phyloP scores from a whole-genome alignment of 2,797 vertebrate species.

The Rachycentron canadum region DNA sequence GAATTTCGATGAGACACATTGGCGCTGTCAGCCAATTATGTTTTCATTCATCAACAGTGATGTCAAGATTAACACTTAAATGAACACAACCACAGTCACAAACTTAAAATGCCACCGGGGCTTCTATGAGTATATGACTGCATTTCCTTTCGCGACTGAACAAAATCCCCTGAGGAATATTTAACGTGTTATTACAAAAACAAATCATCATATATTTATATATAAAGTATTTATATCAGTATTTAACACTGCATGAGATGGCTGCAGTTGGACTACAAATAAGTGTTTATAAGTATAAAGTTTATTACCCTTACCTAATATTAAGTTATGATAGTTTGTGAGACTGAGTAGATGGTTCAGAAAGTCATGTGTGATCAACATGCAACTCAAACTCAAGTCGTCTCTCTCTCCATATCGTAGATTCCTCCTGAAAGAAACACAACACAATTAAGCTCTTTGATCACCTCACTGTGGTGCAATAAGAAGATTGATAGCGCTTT shows the following conservation, averaged over 20 bases:
- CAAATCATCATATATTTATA: neutral
- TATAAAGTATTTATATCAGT: no score
- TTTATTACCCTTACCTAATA: neutral
- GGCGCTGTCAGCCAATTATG: conserved; percentile 34
- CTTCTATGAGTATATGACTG: neutral
- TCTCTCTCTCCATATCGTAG: conserved; percentile 17
- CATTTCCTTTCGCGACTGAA: neutral
- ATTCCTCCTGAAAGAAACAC: conserved; percentile 58
- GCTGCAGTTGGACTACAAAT: neutral
- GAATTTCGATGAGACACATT: conserved; percentile 20
- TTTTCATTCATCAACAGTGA: conserved; percentile 35
- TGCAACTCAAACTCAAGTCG: conserved; percentile 3
- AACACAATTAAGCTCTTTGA: conserved; percentile 69
- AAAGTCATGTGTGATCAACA: neutral
- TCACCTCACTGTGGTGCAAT: conserved; percentile 50
- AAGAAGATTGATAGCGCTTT: conserved; percentile 60
- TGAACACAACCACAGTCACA: conserved; percentile 4
- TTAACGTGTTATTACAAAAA: conserved; percentile 1
- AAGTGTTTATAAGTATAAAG: neutral
- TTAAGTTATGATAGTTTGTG: neutral
- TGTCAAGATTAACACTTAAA: conserved; percentile 34
- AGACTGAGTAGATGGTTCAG: neutral
- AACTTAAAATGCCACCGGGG: neutral
- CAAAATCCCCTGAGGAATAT: neutral
- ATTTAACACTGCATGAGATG: neutral